Conservation (phyloP, 2,113 vertebrate species). For the Eleginops maclovinus region DNA sequence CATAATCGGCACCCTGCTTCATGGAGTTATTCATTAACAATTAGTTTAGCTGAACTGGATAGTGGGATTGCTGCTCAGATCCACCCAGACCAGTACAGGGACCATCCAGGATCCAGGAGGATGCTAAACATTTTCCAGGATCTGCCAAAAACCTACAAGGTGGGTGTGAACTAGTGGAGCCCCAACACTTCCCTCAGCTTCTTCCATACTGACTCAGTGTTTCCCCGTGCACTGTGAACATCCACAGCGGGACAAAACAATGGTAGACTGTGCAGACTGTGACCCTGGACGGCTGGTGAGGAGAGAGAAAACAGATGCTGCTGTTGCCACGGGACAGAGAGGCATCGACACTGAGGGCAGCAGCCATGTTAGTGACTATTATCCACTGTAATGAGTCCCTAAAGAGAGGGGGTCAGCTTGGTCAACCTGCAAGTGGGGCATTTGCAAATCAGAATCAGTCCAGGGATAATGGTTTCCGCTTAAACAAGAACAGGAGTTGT, state of each 20-base stretch:
- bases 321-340: constrained; percentile 7
- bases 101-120: no score
- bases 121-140: no score
- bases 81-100: no score
- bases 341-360: not conserved
- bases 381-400: constrained; percentile 29
- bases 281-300: constrained; percentile 10
- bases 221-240: constrained; percentile 38
- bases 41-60: no score
- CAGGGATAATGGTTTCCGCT: not conserved
- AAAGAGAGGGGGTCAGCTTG: constrained; percentile 1
- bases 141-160: no score
- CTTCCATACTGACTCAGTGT: constrained; percentile 40
- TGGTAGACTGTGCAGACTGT: constrained; percentile 15
- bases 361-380: constrained; percentile 1
- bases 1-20: no score
- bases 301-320: constrained; percentile 46
- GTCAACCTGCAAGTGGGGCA: constrained; percentile 8
- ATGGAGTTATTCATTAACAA: no score
- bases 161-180: not conserved
- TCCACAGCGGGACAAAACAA: constrained; percentile 37
- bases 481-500: not conserved
- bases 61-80: no score
- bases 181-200: constrained; percentile 13
- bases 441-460: constrained; percentile 6